These are phyloP conservation scores for Heterodera filipjevi DNA, from an alignment of 2,888 invertebrate species.

Conservation along the genomic window DNA sequence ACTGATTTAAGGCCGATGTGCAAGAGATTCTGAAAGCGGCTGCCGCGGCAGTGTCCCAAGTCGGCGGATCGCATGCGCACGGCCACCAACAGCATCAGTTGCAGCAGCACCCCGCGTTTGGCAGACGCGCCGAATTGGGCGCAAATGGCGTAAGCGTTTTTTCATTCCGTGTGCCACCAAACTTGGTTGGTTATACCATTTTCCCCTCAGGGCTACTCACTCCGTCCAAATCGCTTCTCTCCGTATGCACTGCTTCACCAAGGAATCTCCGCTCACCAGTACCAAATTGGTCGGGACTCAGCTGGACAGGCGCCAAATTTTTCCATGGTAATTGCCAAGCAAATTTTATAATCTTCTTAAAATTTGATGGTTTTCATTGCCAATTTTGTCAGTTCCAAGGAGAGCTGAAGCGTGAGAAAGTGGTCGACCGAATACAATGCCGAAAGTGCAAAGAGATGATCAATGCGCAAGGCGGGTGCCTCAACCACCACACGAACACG, in stretches of 20 bases:
- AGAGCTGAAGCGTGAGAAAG: conserved; percentile 22
- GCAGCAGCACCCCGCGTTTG: not conserved
- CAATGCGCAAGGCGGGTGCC: conserved; percentile 32
- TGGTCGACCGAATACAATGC: conserved; percentile 28
- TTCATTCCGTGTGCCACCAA: too few relatives aligned
- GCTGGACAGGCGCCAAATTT: not conserved
- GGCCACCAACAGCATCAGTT: too few relatives aligned
- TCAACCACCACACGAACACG: conserved; percentile 31
- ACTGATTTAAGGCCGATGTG: conserved; percentile 16
- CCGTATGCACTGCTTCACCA: conserved; percentile 17
- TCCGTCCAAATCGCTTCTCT: conserved; percentile 26
- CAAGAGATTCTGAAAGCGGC: conserved; percentile 26
- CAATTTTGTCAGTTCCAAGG: conserved; percentile 15
- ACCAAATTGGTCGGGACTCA: not conserved
- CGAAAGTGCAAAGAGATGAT: conserved; percentile 33
- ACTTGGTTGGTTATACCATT: not conserved
- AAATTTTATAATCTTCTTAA: not conserved
- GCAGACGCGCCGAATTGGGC: not conserved
- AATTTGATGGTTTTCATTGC: not conserved
- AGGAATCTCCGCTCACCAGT: not conserved
- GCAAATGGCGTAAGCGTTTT: not conserved
- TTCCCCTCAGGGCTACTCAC: conserved; percentile 15
- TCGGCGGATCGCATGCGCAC: not conserved
- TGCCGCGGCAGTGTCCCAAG: conserved; percentile 22
- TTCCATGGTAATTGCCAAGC: not conserved